Conservation (phyloP, 92 coral and sea anemone genomes). For the Epizoanthus scotinus region DNA sequence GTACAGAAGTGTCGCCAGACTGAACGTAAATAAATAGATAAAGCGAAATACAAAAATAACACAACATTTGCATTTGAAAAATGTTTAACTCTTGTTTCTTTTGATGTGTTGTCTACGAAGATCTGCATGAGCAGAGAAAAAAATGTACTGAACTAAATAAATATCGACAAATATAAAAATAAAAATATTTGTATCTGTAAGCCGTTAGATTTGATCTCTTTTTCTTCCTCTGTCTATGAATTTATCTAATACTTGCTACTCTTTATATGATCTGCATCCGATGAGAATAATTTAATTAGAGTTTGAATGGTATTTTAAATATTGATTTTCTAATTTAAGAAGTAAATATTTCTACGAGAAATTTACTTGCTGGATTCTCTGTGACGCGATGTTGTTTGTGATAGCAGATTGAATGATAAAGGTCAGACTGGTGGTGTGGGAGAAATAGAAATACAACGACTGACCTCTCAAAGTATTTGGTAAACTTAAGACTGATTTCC, state of each 20-base stretch:
- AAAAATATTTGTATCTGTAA: slow-evolving; percentile 21
- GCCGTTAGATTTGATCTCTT: neutral
- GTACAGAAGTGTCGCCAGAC: neutral
- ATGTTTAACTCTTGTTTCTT: neutral
- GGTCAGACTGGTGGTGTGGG: neutral
- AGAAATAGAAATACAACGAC: no score
- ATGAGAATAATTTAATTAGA: neutral
- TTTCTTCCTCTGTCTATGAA: neutral
- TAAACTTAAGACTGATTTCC: no score
- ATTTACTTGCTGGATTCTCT: neutral
- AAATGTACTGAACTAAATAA: slow-evolving; percentile 1
- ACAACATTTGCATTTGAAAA: neutral
- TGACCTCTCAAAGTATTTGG: no score
- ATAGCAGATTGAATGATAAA: neutral
- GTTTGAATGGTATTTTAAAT: slow-evolving; percentile 4
- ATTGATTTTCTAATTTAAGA: neutral
- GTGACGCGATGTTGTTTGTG: neutral
- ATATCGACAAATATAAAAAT: slow-evolving; percentile 7
- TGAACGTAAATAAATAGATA: neutral
- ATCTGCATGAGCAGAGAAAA: neutral
- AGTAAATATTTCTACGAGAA: slow-evolving; percentile 16
- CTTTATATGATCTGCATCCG: neutral
- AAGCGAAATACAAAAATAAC: neutral
- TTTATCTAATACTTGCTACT: neutral
- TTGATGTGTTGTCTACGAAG: slow-evolving; percentile 3